A percentile compares a stretch with the other conserved stretches of the same genome.
Conservation (phyloP, 1,140 invertebrate genomes). For the Heliconius eleuchia region DNA sequence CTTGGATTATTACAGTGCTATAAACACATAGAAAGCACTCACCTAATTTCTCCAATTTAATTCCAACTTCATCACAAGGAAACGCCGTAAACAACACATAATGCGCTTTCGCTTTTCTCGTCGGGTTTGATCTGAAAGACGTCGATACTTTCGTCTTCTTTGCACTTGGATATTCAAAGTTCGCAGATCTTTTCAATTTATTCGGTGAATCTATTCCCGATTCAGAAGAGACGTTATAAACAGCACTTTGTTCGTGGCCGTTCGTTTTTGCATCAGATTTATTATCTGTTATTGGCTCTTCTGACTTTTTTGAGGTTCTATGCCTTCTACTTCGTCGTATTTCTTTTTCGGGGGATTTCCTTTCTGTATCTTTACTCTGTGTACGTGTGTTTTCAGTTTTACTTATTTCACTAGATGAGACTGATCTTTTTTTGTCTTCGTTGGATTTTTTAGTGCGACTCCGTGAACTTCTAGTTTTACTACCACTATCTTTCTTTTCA, state of each 20-base stretch:
- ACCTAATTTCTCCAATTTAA: constrained; percentile 64
- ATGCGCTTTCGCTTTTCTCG: constrained; percentile 46
- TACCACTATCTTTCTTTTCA: neutral
- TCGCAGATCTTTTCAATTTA: constrained; percentile 47
- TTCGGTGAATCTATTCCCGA: constrained; percentile 42
- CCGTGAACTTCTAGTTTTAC: neutral
- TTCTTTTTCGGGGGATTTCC: constrained; percentile 39
- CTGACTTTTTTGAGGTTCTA: constrained; percentile 28
- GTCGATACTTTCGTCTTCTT: constrained; percentile 46
- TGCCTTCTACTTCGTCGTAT: constrained; percentile 52
- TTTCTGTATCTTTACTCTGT: constrained; percentile 6
- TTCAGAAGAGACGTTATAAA: constrained; percentile 54
- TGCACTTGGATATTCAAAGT: constrained; percentile 41
- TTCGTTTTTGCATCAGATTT: constrained; percentile 20
- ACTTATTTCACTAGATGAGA: neutral
- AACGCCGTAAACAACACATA: constrained; percentile 68
- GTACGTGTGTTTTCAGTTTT: constrained; percentile 3
- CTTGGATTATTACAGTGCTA: too few relatives aligned
- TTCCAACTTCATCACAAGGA: constrained; percentile 53
- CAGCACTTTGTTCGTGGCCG: constrained; percentile 53
- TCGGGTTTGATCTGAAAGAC: constrained; percentile 43
- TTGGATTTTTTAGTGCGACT: neutral
- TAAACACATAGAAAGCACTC: constrained; percentile 29
- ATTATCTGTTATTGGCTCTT: constrained; percentile 14
- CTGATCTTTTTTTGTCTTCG: neutral